Conservation (phyloP, 30 jellyfish, hydroid and myxozoan genomes). For the Chrysaora quinquecirrha region DNA sequence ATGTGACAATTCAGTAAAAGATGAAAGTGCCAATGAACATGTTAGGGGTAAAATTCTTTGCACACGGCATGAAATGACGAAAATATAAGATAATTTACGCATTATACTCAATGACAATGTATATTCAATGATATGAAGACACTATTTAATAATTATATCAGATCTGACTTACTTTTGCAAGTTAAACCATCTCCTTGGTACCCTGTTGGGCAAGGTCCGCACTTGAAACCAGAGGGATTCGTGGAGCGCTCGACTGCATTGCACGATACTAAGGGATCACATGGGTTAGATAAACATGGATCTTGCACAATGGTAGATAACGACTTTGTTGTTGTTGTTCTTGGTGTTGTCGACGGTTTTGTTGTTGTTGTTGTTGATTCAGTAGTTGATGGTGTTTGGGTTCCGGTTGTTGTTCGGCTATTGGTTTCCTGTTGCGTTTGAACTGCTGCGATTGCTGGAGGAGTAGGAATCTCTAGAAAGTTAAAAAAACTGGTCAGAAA, state of each 20-base stretch:
- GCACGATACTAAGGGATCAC: slow-evolving; percentile 68
- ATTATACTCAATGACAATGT: too few species aligned
- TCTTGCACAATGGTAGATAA: slow-evolving; percentile 40
- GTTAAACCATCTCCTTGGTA: slow-evolving; percentile 54
- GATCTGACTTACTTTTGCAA: slow-evolving; percentile 54
- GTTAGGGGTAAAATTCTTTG: too few species aligned
- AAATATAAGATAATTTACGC: too few species aligned
- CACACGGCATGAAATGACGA: too few species aligned
- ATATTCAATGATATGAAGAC: too few species aligned
- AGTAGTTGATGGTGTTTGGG: slow-evolving; percentile 11
- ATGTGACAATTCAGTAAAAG: too few species aligned
- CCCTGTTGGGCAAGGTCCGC: slow-evolving; percentile 72
- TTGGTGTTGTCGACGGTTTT: background rate
- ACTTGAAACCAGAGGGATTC: slow-evolving; percentile 60
- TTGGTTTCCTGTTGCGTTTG: too few species aligned
- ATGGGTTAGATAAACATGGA: slow-evolving; percentile 58
- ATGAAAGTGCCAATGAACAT: too few species aligned
- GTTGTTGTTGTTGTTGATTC: background rate
- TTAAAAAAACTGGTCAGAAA: too few species aligned
- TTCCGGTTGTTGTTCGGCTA: background rate
- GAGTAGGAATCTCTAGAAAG: too few species aligned
- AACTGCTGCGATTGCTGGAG: too few species aligned
- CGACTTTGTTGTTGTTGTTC: slow-evolving; percentile 17
- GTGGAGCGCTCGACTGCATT: slow-evolving; percentile 3
- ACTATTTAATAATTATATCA: too few species aligned